These are phyloP conservation scores for Microplitis mediator DNA, from an alignment of 1,140 invertebrate species.

Conservation along the genomic window DNA sequence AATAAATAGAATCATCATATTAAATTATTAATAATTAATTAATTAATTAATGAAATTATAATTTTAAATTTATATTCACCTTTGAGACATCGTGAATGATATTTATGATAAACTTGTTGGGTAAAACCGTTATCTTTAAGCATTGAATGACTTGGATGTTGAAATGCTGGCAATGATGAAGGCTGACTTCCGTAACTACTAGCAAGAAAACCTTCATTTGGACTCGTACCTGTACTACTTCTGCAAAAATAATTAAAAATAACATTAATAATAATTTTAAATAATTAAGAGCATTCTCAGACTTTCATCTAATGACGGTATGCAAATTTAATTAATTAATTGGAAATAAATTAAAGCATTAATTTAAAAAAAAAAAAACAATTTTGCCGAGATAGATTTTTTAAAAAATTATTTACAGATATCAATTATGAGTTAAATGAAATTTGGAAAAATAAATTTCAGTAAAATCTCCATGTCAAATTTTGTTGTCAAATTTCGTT, in stretches of 20 bases:
- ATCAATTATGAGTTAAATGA: too few relatives aligned
- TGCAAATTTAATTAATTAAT: not conserved
- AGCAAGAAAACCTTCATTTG: conserved; percentile 68
- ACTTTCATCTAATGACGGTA: not conserved
- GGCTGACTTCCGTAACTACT: conserved; percentile 78
- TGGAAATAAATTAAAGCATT: too few relatives aligned
- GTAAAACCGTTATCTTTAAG: conserved; percentile 98
- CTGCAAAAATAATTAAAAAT: conserved; percentile 55
- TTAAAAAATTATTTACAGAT: too few relatives aligned
- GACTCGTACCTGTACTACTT: conserved; percentile 76
- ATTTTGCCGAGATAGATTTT: too few relatives aligned
- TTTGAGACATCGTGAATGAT: conserved; percentile 90
- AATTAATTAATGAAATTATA: not conserved
- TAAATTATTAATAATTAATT: conserved; percentile 3
- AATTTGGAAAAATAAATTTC: too few relatives aligned
- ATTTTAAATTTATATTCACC: conserved; percentile 62
- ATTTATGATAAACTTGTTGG: conserved; percentile 95
- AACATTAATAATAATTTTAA: not conserved
- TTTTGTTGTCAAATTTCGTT: not conserved
- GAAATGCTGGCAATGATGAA: conserved; percentile 86
- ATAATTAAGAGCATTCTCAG: not conserved
- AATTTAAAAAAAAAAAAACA: too few relatives aligned
- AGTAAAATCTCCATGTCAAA: not conserved
- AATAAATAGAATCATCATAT: conserved; percentile 48
- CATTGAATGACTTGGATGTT: conserved; percentile 94